Conservation (phyloP, 2,113 vertebrate genomes). For the Epinephelus lanceolatus region DNA sequence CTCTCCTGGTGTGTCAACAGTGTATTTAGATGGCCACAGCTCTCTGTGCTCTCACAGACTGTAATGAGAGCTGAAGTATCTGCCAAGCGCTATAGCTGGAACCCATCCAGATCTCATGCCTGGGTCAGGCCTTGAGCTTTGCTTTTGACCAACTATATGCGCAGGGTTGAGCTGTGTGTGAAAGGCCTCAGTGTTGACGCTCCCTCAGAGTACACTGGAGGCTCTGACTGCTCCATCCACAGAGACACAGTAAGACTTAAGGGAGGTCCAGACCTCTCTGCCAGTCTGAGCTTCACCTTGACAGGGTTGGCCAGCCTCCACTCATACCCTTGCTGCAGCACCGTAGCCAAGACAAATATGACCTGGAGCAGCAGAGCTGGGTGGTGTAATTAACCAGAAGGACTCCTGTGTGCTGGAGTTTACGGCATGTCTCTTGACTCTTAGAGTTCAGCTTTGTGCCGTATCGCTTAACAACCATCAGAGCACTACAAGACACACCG, state of each 20-base stretch:
- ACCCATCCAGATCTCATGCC: slow-evolving; percentile 39
- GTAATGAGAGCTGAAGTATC: slow-evolving; percentile 51
- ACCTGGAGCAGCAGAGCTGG: slow-evolving; percentile 47
- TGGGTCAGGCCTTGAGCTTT: slow-evolving; percentile 29
- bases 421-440: slow-evolving; percentile 18
- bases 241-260: slow-evolving; percentile 43
- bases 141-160: slow-evolving; percentile 7
- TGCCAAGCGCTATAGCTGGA: slow-evolving; percentile 49
- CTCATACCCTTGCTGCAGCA: slow-evolving; percentile 34
- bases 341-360: slow-evolving; percentile 70
- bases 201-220: slow-evolving; percentile 35
- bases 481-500: background rate
- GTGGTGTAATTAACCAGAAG: slow-evolving; percentile 56
- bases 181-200: slow-evolving; percentile 69
- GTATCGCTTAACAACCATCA: slow-evolving; percentile 28
- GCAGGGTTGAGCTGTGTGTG: slow-evolving; percentile 33
- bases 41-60: slow-evolving; percentile 21
- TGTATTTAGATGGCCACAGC: slow-evolving; percentile 24
- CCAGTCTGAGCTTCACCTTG: slow-evolving; percentile 33
- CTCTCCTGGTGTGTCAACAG: slow-evolving; percentile 5
- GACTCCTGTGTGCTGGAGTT: slow-evolving; percentile 44
- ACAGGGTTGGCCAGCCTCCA: slow-evolving; percentile 36
- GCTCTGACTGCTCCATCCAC: slow-evolving; percentile 62
- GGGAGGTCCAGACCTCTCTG: slow-evolving; percentile 60
- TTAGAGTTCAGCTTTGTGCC: background rate